Evolutionary conservation across 2,113 vertebrate genomes (phyloP).

Genomic region (Cephalopholis sonnerati): DNA sequence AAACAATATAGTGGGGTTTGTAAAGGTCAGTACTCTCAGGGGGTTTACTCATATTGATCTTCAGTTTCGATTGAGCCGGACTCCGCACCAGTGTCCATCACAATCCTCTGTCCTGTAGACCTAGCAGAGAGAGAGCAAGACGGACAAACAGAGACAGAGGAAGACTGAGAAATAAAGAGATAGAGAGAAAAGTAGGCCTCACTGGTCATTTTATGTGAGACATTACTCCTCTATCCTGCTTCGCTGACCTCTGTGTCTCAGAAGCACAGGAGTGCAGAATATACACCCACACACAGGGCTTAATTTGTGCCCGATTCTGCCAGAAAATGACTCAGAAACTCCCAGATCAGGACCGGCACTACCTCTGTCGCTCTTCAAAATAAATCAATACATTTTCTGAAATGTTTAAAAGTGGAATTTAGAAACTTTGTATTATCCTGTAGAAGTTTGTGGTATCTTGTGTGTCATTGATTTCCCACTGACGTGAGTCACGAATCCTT

Average conservation of each 20-base stretch:
- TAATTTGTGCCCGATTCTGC: constrained; percentile 25
- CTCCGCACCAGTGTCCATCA: constrained; percentile 42
- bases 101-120: constrained; percentile 41
- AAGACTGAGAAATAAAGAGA: constrained; percentile 29
- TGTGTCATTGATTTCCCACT: background rate
- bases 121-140: background rate
- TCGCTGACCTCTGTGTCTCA: constrained; percentile 49
- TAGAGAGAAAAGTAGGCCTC: constrained; percentile 36
- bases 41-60: constrained; percentile 78
- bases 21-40: constrained; percentile 71
- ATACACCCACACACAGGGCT: constrained; percentile 11
- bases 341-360: background rate
- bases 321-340: constrained; percentile 33
- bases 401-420: background rate
- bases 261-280: constrained; percentile 13
- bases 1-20: constrained; percentile 72
- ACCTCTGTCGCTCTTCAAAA: background rate
- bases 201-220: constrained; percentile 58
- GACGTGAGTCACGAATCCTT: background rate
- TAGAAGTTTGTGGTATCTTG: background rate
- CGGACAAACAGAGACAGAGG: constrained; percentile 25
- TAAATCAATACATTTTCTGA: constrained; percentile 1
- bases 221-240: constrained; percentile 49
- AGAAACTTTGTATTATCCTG: background rate
- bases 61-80: constrained; percentile 55